phyloP scores from a whole-genome alignment of 2,113 vertebrate species.

The Myocastor coypus region DNA sequence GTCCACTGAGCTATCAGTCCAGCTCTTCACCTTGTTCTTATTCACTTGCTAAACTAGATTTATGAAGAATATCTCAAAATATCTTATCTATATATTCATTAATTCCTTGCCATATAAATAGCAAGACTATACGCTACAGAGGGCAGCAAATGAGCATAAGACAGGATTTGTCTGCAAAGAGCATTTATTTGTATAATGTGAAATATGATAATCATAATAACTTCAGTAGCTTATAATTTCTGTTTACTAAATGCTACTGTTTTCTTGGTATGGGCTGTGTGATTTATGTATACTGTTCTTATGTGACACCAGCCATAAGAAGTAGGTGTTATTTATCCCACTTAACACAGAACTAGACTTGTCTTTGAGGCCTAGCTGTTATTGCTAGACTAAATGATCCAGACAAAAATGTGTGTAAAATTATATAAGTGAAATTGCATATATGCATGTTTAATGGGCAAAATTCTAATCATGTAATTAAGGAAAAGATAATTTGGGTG shows the following conservation, averaged over 20 bases:
- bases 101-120: not conserved
- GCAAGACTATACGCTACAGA: not conserved
- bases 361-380: not conserved
- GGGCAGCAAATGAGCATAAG: constrained; percentile 56
- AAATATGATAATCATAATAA: constrained; percentile 61
- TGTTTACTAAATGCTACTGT: constrained; percentile 60
- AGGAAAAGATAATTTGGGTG: constrained; percentile 41
- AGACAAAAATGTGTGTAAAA: not conserved
- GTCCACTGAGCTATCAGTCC: too few species aligned
- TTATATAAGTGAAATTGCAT: not conserved
- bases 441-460: not conserved
- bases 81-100: constrained; percentile 57
- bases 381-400: not conserved
- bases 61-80: constrained; percentile 67
- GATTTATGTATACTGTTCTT: constrained; percentile 42
- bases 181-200: constrained; percentile 71
- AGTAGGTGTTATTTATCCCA: not conserved
- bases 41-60: constrained; percentile 54
- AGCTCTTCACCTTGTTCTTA: too few species aligned
- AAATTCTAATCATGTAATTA: constrained; percentile 2
- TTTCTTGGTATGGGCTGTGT: not conserved
- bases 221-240: constrained; percentile 11
- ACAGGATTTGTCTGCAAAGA: constrained; percentile 51
- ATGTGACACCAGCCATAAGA: constrained; percentile 37
- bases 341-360: constrained; percentile 1